Conservation (phyloP, 2,888 invertebrate genomes). For the Watsonalla cultraria region DNA sequence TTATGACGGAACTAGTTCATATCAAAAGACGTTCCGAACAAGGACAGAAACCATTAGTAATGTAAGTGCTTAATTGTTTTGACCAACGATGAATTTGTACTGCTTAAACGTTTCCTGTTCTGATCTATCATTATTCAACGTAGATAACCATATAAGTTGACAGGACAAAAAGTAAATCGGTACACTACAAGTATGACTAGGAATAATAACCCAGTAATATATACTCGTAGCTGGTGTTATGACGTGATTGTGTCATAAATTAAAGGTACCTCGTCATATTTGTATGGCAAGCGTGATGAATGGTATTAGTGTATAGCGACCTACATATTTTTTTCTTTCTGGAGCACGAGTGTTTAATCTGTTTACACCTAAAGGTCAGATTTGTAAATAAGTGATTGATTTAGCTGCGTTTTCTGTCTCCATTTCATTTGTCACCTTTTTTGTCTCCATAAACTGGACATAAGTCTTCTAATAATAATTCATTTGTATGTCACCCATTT, state of each 20-base stretch:
- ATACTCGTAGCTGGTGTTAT: background rate
- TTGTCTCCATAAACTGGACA: no score
- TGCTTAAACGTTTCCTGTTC: slow-evolving; percentile 38
- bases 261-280: background rate
- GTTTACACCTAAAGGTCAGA: no score
- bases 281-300: background rate
- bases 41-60: slow-evolving; percentile 35
- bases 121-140: slow-evolving; percentile 21
- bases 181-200: background rate
- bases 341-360: no score
- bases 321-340: no score
- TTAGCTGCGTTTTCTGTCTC: no score
- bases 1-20: slow-evolving; percentile 35
- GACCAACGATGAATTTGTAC: slow-evolving; percentile 40
- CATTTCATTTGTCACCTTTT: no score
- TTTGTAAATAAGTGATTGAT: no score
- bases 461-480: no score
- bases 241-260: background rate
- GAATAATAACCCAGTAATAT: background rate
- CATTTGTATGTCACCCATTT: background rate
- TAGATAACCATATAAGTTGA: slow-evolving; percentile 5
- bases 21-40: slow-evolving; percentile 32
- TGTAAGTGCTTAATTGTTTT: slow-evolving; percentile 42
- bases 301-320: no score
- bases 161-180: background rate